Evolutionary conservation across 2,888 invertebrate genomes (phyloP).

Genomic region (Coleophora deauratella): DNA sequence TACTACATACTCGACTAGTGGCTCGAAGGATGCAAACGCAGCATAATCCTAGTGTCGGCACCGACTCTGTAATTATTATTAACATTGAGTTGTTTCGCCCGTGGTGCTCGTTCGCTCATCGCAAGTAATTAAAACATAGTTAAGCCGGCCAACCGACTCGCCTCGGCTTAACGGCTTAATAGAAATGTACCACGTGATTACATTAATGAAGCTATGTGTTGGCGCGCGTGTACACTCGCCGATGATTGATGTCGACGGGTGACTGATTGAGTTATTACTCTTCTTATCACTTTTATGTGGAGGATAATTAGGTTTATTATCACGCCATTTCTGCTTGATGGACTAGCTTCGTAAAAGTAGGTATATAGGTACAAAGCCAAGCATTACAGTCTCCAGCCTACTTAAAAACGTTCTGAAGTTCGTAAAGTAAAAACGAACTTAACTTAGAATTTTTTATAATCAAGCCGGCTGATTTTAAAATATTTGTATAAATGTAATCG

Average conservation of each 20-base stretch:
- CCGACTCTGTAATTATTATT: constrained; percentile 55
- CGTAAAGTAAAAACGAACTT: too few relatives aligned
- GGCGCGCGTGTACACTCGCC: constrained; percentile 35
- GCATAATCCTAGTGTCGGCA: constrained; percentile 26
- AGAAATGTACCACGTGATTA: constrained; percentile 64
- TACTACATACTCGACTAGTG: constrained; percentile 4
- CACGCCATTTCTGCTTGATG: too few relatives aligned
- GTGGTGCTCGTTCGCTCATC: constrained; percentile 5
- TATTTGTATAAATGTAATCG: too few relatives aligned
- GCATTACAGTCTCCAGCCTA: too few relatives aligned
- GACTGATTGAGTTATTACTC: constrained; percentile 31
- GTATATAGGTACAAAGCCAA: too few relatives aligned
- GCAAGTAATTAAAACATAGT: constrained; percentile 69
- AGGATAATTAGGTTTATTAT: too few relatives aligned
- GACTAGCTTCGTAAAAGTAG: too few relatives aligned
- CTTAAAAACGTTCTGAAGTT: too few relatives aligned
- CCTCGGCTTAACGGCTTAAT: constrained; percentile 59
- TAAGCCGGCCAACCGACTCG: constrained; percentile 46
- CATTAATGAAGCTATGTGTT: constrained; percentile 39
- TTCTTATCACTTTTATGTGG: too few relatives aligned
- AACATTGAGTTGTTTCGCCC: constrained; percentile 46
- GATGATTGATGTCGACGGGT: constrained; percentile 2
- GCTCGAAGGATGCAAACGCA: constrained; percentile 23
- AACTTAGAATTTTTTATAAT: too few relatives aligned
- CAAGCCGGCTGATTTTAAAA: too few relatives aligned